Evolutionary conservation across 2,888 invertebrate species (phyloP), one percentile per base, ranked within the genome.

Genomic region (Dexiosoma caninum): DNA sequence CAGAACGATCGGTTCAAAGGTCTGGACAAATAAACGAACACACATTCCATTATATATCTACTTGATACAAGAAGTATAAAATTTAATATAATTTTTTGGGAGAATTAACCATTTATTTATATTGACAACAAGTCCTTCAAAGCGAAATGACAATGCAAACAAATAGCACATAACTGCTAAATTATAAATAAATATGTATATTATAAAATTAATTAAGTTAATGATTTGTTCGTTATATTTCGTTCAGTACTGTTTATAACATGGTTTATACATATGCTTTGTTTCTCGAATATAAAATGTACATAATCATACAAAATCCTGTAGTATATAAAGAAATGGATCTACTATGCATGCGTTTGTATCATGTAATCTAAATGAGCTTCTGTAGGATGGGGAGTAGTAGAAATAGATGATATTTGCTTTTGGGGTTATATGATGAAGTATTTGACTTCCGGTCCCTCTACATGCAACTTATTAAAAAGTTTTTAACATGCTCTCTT

Each of bases 371-470:
- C 14, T 42, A 59, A 30, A 44, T 64, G 49, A 49, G 30, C 37
- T 66, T 53, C n/a, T 67, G 55, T 23, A 46, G 62, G 7, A 53
- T 44, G 64, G 46, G 27, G 59, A 59, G 64, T 66, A 57, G 35
- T 60, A 27, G 21, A 37, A 62, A 30, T 71, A 35, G 55, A 35
- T 46, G 19, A 44, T 40, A 66, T 74, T 49, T 37, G 62, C 53
- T 72, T 62, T n/a, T 72, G 32, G 51, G 72, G 62, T 72, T 66
- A 40, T 40, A 64, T 44, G 55, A 37, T 40, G 21, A 40, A 59
- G 69, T 57, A 74, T 79, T 74, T 79, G 62, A 69, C 72, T 69
- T 79, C 74, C 78, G 74, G 78, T 74, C 74, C 62, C 74, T 62
- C 64, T 64, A 42, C 69, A 57, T 57, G 57, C 55, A 57, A 64